Percentiles rank a stretch among this genome's conserved stretches.
These are phyloP conservation scores for Hypomecis atomaria DNA, from an alignment of 2,888 invertebrate species.

Conservation along the genomic window DNA sequence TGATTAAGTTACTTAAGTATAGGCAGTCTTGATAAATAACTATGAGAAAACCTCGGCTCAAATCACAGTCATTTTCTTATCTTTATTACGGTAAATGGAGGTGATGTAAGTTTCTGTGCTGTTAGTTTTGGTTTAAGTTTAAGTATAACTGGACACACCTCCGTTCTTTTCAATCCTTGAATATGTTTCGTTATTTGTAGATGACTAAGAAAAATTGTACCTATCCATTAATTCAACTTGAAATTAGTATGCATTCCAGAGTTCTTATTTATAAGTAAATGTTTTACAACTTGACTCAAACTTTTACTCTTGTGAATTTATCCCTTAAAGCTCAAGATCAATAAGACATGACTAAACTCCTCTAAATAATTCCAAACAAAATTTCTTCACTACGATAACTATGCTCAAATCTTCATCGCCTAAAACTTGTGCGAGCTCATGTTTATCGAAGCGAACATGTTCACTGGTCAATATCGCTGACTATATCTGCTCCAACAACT, in stretches of 20 bases:
- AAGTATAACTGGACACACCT: no score
- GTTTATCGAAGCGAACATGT: slow-evolving; percentile 27
- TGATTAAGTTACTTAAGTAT: slow-evolving; percentile 6
- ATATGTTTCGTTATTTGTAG: no score
- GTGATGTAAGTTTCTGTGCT: no score
- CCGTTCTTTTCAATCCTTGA: no score
- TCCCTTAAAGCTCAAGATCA: neutral
- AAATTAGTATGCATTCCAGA: no score
- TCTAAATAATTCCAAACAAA: slow-evolving; percentile 2
- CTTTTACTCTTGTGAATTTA: neutral
- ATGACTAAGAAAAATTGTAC: no score
- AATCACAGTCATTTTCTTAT: no score
- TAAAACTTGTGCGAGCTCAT: slow-evolving; percentile 24
- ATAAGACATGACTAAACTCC: neutral
- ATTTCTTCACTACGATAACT: slow-evolving; percentile 15
- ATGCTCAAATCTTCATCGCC: slow-evolving; percentile 19
- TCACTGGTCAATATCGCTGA: slow-evolving; percentile 30
- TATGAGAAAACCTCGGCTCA: no score
- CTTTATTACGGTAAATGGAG: no score
- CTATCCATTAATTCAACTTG: no score
- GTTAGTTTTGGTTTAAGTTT: no score
- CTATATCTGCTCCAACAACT: slow-evolving; percentile 30
- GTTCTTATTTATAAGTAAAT: no score
- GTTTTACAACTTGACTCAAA: neutral
- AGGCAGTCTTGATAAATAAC: neutral